Conservation (phyloP, 2,797 vertebrate species). For the Hyperoplus immaculatus region DNA sequence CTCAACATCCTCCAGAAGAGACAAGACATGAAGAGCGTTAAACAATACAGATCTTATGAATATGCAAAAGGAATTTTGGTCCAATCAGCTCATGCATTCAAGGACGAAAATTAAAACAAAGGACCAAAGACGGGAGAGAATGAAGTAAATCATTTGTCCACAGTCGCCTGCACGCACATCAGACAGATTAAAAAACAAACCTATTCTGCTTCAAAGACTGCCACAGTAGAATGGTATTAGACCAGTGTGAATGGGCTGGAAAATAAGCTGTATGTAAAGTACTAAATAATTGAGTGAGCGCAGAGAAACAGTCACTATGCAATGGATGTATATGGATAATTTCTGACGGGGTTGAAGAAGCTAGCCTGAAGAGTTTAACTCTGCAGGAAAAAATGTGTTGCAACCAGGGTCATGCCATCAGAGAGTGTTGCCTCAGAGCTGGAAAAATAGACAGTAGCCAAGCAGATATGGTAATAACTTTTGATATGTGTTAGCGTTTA, state of each 20-base stretch:
- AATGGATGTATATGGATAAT: slow-evolving; percentile 30
- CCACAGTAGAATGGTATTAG: slow-evolving; percentile 65
- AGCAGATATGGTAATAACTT: slow-evolving; percentile 3
- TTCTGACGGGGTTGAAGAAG: slow-evolving; percentile 49
- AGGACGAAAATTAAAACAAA: slow-evolving; percentile 59
- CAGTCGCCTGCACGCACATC: slow-evolving; percentile 69
- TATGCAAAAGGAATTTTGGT: slow-evolving; percentile 48
- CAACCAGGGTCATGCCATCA: slow-evolving; percentile 7
- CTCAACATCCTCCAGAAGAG: slow-evolving; percentile 31
- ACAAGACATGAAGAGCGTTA: slow-evolving; percentile 21
- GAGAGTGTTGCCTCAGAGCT: neutral
- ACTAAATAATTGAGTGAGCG: slow-evolving; percentile 62
- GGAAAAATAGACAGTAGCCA: slow-evolving; percentile 9
- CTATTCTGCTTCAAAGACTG: slow-evolving; percentile 73
- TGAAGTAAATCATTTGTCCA: slow-evolving; percentile 72
- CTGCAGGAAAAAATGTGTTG: slow-evolving; percentile 31
- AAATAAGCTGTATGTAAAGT: slow-evolving; percentile 62
- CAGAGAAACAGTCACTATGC: slow-evolving; percentile 32
- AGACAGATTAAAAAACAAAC: slow-evolving; percentile 61
- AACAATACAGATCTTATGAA: slow-evolving; percentile 36
- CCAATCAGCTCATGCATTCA: slow-evolving; percentile 40
- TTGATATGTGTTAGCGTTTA: neutral
- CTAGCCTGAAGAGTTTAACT: slow-evolving; percentile 37
- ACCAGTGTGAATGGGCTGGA: slow-evolving; percentile 48
- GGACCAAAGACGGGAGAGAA: slow-evolving; percentile 64